These are phyloP conservation scores for Clarias magur DNA, from an alignment of 2,113 vertebrate species.

Conservation along the genomic window DNA sequence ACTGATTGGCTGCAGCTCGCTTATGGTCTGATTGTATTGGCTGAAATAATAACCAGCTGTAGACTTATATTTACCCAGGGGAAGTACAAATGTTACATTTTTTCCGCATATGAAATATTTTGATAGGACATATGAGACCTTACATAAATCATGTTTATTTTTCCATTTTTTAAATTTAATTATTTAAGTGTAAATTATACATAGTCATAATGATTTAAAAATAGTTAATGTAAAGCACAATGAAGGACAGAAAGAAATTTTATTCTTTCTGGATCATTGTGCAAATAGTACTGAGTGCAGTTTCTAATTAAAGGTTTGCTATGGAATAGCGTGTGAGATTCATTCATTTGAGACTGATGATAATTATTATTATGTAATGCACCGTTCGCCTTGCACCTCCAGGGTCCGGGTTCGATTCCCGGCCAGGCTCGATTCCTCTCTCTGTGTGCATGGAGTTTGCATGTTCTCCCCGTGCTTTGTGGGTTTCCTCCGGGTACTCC, in stretches of 20 bases:
- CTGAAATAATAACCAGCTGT: not conserved
- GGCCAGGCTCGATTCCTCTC: too few species aligned
- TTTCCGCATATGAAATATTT: not conserved
- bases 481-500: too few species aligned
- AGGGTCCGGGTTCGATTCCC: too few species aligned
- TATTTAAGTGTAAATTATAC: too few species aligned
- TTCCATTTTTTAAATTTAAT: not conserved
- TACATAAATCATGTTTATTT: not conserved
- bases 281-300: too few species aligned
- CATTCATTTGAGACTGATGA: too few species aligned
- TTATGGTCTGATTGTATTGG: not conserved
- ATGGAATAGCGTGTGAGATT: too few species aligned
- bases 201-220: not conserved
- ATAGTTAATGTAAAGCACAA: not conserved
- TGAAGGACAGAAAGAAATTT: not conserved
- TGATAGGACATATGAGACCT: not conserved
- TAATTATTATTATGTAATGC: too few species aligned
- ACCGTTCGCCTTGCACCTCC: too few species aligned
- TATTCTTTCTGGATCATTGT: not conserved
- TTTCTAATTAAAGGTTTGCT: too few species aligned
- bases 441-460: too few species aligned
- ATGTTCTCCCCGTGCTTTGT: too few species aligned
- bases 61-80: not conserved
- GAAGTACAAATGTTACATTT: not conserved
- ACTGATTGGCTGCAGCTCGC: constrained; percentile 11